These are phyloP conservation scores for Solenopsis fugax DNA, from an alignment of 1,140 invertebrate genomes.

Conservation along the genomic window DNA sequence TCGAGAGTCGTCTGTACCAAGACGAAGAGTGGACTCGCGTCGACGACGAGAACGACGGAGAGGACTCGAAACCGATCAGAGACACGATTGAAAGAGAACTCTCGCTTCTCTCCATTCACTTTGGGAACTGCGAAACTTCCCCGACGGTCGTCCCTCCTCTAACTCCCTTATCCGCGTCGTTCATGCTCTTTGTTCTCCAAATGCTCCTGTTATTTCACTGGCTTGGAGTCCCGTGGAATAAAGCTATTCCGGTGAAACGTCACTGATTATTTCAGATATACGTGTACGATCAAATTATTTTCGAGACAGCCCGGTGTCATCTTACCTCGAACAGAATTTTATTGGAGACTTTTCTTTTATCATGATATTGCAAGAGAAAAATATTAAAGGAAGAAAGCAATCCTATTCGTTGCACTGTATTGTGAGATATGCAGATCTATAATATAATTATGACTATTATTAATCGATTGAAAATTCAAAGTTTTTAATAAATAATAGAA, in stretches of 20 bases:
- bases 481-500: background rate
- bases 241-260: slow-evolving; percentile 61
- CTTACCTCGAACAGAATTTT: slow-evolving; percentile 34
- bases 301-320: slow-evolving; percentile 18
- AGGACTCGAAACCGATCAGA: slow-evolving; percentile 37
- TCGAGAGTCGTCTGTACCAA: slow-evolving; percentile 5
- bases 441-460: slow-evolving; percentile 2
- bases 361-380: background rate
- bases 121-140: slow-evolving; percentile 55
- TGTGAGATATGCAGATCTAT: background rate
- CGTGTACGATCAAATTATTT: slow-evolving; percentile 17
- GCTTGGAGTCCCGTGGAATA: slow-evolving; percentile 29
- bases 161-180: slow-evolving; percentile 35
- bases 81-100: slow-evolving; percentile 57
- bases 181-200: slow-evolving; percentile 65
- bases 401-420: background rate
- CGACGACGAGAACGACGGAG: background rate
- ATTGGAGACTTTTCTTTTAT: background rate
- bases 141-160: slow-evolving; percentile 22
- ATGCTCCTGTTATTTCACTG: slow-evolving; percentile 25
- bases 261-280: slow-evolving; percentile 66
- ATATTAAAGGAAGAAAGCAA: background rate
- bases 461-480: background rate
- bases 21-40: slow-evolving; percentile 13
- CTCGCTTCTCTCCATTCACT: slow-evolving; percentile 51